phyloP scores from a whole-genome alignment of 2,797 vertebrate genomes.

The Ptychobarbus kaznakovi region DNA sequence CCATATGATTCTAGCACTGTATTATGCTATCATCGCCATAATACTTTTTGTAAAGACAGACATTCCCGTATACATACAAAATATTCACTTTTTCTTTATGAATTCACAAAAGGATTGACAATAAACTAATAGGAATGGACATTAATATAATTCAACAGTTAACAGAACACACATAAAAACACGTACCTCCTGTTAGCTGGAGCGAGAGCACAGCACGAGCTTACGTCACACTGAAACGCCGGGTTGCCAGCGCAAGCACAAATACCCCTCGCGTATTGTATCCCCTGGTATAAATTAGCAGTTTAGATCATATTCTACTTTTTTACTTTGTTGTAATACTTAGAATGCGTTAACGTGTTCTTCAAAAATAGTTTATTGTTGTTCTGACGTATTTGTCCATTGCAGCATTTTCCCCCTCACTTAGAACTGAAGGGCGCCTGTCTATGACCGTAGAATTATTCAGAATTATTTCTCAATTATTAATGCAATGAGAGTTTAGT shows the following conservation, averaged over 20 bases:
- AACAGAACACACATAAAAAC: neutral
- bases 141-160: neutral
- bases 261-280: neutral
- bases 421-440: neutral
- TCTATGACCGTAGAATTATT: neutral
- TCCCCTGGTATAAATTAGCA: accelerated
- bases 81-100: neutral
- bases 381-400: neutral
- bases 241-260: constrained; percentile 27
- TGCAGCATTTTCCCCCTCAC: neutral
- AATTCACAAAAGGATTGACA: neutral
- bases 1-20: neutral
- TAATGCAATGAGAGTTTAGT: neutral
- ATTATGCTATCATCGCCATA: neutral
- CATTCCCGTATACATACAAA: no score
- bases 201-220: neutral
- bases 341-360: neutral
- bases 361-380: neutral
- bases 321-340: neutral
- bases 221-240: constrained; percentile 16
- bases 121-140: neutral
- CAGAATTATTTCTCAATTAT: neutral
- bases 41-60: neutral
- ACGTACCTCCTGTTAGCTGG: constrained; percentile 29
- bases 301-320: neutral